These are phyloP conservation scores for Silurus aristotelis DNA, from an alignment of 2,797 vertebrate genomes.

Conservation along the genomic window DNA sequence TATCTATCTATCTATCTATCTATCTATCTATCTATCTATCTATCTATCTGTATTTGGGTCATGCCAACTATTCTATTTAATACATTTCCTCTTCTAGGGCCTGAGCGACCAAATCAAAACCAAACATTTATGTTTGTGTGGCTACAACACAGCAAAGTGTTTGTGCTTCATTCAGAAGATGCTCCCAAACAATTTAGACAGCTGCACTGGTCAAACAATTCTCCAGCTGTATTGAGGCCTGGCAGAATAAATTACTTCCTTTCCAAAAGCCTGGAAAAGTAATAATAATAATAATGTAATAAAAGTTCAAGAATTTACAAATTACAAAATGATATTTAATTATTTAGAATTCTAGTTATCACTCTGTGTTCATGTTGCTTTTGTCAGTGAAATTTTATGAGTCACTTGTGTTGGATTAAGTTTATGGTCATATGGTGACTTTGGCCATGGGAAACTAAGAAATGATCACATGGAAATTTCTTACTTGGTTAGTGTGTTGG, in stretches of 20 bases:
- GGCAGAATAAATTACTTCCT: background rate
- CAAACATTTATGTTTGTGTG: background rate
- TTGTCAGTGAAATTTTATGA: background rate
- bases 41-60: background rate
- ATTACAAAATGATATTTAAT: background rate
- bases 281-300: too few relatives aligned
- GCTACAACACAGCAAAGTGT: background rate
- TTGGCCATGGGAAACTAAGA: background rate
- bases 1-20: too few relatives aligned
- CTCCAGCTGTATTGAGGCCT: background rate
- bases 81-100: background rate
- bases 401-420: background rate
- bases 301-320: background rate
- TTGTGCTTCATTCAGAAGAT: background rate
- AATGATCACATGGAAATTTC: background rate
- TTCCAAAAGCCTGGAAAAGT: background rate
- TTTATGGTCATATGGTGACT: background rate
- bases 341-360: background rate
- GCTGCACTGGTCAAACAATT: background rate
- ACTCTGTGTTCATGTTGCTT: background rate
- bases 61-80: background rate
- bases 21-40: too few relatives aligned
- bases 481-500: background rate
- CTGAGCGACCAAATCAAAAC: background rate
- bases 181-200: background rate